Conservation (phyloP, 2,888 invertebrate genomes). For the Drosophila macrospina region DNA sequence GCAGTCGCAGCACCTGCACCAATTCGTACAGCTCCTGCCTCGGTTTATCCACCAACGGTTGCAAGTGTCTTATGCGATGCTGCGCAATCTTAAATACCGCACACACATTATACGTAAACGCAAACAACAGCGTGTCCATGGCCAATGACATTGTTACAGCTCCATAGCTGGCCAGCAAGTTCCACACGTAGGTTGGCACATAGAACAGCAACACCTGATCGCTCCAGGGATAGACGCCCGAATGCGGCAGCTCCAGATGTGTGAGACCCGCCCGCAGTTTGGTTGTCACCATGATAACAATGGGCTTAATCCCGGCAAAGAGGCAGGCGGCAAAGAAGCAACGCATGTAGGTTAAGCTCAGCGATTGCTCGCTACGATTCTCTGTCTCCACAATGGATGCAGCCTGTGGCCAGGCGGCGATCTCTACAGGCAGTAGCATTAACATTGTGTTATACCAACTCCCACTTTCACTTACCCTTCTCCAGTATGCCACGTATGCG, state of each 20-base stretch:
- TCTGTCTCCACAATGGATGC: constrained; percentile 47
- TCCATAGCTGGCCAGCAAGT: constrained; percentile 46
- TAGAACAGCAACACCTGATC: constrained; percentile 32
- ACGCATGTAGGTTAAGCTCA: constrained; percentile 54
- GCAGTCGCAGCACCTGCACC: constrained; percentile 46
- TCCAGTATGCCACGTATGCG: constrained; percentile 49
- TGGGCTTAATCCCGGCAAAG: constrained; percentile 50
- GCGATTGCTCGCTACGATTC: constrained; percentile 56
- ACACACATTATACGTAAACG: constrained; percentile 60
- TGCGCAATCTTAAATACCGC: constrained; percentile 63
- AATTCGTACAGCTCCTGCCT: constrained; percentile 36
- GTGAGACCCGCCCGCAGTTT: constrained; percentile 32
- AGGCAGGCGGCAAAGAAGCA: constrained; percentile 39
- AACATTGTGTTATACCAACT: too few species aligned
- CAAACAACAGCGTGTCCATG: constrained; percentile 59
- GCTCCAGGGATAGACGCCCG: constrained; percentile 47
- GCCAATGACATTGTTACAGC: constrained; percentile 58
- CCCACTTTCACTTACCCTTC: constrained; percentile 37
- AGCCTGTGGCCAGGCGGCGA: constrained; percentile 32
- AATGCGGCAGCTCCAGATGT: constrained; percentile 51
- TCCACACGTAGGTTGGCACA: constrained; percentile 58
- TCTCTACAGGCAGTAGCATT: constrained; percentile 31
- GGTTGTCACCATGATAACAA: constrained; percentile 38
- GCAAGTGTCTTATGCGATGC: constrained; percentile 50
- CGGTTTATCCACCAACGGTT: constrained; percentile 19